phyloP scores from a whole-genome alignment of 1,140 invertebrate species.

The Drosophila rufa region DNA sequence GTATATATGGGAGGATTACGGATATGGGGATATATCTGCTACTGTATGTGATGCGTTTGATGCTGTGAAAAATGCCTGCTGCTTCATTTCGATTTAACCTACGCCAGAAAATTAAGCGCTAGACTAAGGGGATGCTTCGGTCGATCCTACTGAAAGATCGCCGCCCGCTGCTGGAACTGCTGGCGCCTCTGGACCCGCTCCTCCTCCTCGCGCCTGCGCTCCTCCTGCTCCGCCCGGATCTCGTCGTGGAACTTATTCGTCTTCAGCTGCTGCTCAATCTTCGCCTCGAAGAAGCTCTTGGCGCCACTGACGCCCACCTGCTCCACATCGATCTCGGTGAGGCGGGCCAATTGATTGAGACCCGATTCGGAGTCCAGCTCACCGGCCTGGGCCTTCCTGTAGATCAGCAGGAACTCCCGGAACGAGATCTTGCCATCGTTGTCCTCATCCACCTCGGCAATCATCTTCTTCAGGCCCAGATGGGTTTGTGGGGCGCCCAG shows the following conservation, averaged over 20 bases:
- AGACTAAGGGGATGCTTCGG: slow-evolving; percentile 46
- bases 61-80: slow-evolving; percentile 64
- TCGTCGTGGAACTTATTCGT: slow-evolving; percentile 95
- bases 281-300: slow-evolving; percentile 96
- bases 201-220: slow-evolving; percentile 91
- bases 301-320: slow-evolving; percentile 95
- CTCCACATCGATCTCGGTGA: slow-evolving; percentile 95
- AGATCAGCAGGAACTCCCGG: slow-evolving; percentile 95
- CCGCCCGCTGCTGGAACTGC: slow-evolving; percentile 93
- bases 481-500: slow-evolving; percentile 98
- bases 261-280: slow-evolving; percentile 93
- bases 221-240: slow-evolving; percentile 94
- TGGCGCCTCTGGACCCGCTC: slow-evolving; percentile 90
- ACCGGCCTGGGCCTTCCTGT: slow-evolving; percentile 93
- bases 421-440: slow-evolving; percentile 95
- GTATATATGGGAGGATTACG: slow-evolving; percentile 39
- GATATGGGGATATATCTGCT: slow-evolving; percentile 43
- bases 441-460: slow-evolving; percentile 97
- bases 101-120: slow-evolving; percentile 66
- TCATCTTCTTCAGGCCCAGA: slow-evolving; percentile 96
- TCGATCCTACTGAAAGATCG: slow-evolving; percentile 88
- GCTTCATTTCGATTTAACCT: slow-evolving; percentile 68
- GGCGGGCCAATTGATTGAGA: slow-evolving; percentile 91
- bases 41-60: slow-evolving; percentile 37
- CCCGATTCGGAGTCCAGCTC: slow-evolving; percentile 93